Evolutionary conservation across 2,888 invertebrate species (phyloP).

Genomic region (Clostera curtula): DNA sequence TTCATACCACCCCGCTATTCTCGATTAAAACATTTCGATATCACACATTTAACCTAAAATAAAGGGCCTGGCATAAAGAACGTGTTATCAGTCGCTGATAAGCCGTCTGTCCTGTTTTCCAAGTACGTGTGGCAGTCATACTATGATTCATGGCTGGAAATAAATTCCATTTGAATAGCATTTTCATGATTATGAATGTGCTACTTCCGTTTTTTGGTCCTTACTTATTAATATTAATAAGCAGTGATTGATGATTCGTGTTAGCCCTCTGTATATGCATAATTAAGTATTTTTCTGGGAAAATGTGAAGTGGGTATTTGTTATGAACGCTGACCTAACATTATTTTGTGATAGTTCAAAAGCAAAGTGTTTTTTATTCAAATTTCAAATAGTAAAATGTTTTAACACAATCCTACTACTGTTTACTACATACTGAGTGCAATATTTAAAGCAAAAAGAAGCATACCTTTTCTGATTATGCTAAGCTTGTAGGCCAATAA

Average conservation of each 20-base stretch:
- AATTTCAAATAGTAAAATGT: too few relatives aligned
- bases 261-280: neutral
- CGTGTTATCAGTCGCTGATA: constrained; percentile 51
- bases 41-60: constrained; percentile 31
- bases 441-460: too few relatives aligned
- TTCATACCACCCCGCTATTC: constrained; percentile 7
- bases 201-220: constrained; percentile 20
- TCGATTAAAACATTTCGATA: constrained; percentile 20
- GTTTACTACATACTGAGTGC: too few relatives aligned
- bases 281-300: neutral
- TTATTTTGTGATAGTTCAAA: too few relatives aligned
- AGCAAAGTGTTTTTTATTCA: too few relatives aligned
- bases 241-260: neutral
- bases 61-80: constrained; percentile 35
- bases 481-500: too few relatives aligned
- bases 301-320: neutral
- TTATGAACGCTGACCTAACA: too few relatives aligned
- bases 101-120: constrained; percentile 57
- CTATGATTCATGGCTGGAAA: constrained; percentile 38
- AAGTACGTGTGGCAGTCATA: constrained; percentile 40
- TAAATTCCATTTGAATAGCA: constrained; percentile 6
- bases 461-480: too few relatives aligned
- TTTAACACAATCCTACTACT: too few relatives aligned
- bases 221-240: constrained; percentile 8
- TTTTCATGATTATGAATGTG: constrained; percentile 1